Percentiles rank a stretch among this genome's conserved stretches.
These are phyloP conservation scores for Trachymyrmex septentrionalis DNA, from an alignment of 1,140 invertebrate genomes.

Conservation along the genomic window DNA sequence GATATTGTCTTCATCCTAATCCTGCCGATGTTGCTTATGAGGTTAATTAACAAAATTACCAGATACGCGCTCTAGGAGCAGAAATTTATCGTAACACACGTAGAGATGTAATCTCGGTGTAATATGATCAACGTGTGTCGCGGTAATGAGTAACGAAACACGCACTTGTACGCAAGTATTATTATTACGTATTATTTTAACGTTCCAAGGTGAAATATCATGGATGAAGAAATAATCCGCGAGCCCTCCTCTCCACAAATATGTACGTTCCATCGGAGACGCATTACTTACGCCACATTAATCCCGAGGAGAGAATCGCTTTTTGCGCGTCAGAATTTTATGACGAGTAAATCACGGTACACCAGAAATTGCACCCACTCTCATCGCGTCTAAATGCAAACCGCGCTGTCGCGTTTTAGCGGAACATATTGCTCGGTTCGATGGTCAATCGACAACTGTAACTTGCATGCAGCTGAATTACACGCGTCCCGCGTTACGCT, in stretches of 20 bases:
- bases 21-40: background rate
- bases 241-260: background rate
- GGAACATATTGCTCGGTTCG: constrained; percentile 36
- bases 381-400: constrained; percentile 35
- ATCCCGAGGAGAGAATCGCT: constrained; percentile 39
- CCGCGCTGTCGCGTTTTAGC: constrained; percentile 37
- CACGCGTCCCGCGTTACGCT: background rate
- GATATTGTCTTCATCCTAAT: constrained; percentile 10
- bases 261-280: constrained; percentile 70
- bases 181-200: constrained; percentile 25
- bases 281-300: constrained; percentile 78
- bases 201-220: constrained; percentile 44
- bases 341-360: constrained; percentile 62
- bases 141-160: constrained; percentile 31
- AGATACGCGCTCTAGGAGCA: background rate
- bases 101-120: background rate
- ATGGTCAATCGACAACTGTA: constrained; percentile 46
- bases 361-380: constrained; percentile 19
- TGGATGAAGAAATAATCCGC: constrained; percentile 66
- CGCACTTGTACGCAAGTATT: constrained; percentile 2
- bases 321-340: constrained; percentile 64
- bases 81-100: constrained; percentile 14
- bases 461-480: constrained; percentile 23
- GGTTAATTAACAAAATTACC: constrained; percentile 42
- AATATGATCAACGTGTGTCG: constrained; percentile 9